These are phyloP conservation scores for Esperia sulphurella DNA, from an alignment of 2,888 invertebrate species.

Conservation along the genomic window DNA sequence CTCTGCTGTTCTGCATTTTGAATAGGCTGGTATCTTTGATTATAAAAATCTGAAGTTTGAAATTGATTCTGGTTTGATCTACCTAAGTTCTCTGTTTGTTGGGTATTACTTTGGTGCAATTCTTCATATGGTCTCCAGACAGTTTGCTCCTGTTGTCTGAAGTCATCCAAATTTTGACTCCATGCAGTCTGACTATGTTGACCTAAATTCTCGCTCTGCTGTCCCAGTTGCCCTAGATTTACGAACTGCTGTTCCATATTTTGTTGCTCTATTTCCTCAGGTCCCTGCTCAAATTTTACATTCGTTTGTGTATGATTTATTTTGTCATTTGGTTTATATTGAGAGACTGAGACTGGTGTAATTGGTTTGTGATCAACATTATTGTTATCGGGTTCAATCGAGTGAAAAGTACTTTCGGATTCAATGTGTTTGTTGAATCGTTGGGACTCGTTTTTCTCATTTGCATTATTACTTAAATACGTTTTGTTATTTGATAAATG, in stretches of 20 bases:
- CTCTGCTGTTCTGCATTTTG: slow-evolving; percentile 2
- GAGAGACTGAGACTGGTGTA: not conserved
- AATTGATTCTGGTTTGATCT: not conserved
- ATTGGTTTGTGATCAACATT: not conserved
- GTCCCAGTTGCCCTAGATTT: slow-evolving; percentile 21
- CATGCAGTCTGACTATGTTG: not conserved
- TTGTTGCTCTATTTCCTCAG: slow-evolving; percentile 5
- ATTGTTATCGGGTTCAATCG: not conserved
- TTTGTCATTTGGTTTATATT: not conserved
- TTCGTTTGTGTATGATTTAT: slow-evolving; percentile 2
- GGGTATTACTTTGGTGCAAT: slow-evolving; percentile 9
- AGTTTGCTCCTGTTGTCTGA: slow-evolving; percentile 17
- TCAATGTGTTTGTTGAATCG: not conserved
- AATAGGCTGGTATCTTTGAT: not conserved
- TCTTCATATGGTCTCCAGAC: slow-evolving; percentile 5
- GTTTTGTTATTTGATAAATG: not conserved
- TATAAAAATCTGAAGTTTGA: slow-evolving; percentile 4
- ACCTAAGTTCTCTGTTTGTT: slow-evolving; percentile 20
- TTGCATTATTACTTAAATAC: not conserved
- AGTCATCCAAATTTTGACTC: slow-evolving; percentile 19
- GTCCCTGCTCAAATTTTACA: slow-evolving; percentile 6
- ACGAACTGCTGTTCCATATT: slow-evolving; percentile 10
- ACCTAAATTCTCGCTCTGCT: slow-evolving; percentile 18
- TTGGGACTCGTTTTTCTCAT: not conserved
- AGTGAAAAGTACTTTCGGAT: not conserved